Percentiles rank a stretch among this genome's conserved stretches.
phyloP scores from a whole-genome alignment of 2,797 vertebrate genomes.

The Acanthopagrus latus region DNA sequence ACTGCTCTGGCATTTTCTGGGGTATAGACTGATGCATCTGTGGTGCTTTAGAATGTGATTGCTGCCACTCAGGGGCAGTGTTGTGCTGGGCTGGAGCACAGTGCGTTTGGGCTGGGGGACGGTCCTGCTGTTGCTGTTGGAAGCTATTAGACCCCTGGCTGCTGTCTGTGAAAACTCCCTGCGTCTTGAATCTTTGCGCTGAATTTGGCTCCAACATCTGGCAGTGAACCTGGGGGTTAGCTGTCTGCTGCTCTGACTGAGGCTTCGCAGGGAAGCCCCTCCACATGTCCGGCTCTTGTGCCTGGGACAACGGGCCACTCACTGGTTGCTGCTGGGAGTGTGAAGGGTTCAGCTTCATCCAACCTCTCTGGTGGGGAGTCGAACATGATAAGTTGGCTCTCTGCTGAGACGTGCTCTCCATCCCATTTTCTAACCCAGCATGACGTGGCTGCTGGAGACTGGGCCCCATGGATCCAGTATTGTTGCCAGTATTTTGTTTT shows the following conservation, averaged over 20 bases:
- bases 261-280: conserved; percentile 81
- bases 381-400: conserved; percentile 71
- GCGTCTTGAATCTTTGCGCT: conserved; percentile 81
- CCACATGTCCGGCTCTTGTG: conserved; percentile 83
- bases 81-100: conserved; percentile 80
- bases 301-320: conserved; percentile 60
- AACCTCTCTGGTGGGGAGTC: conserved; percentile 81
- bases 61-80: conserved; percentile 86
- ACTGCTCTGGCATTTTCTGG: conserved; percentile 80
- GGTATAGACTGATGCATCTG: conserved; percentile 74
- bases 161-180: conserved; percentile 77
- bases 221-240: conserved; percentile 79
- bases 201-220: conserved; percentile 84
- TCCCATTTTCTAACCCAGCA: conserved; percentile 69
- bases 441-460: conserved; percentile 62
- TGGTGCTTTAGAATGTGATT: conserved; percentile 81
- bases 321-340: conserved; percentile 77
- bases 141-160: conserved; percentile 77
- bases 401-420: conserved; percentile 75
- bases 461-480: conserved; percentile 53
- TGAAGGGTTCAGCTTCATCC: conserved; percentile 88
- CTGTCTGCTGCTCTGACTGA: conserved; percentile 79
- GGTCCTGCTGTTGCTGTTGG: conserved; percentile 80
- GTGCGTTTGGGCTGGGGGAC: conserved; percentile 79
- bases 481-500: conserved; percentile 79